phyloP scores from a whole-genome alignment of 2,797 vertebrate species.

The Ptychadena robeensis region DNA sequence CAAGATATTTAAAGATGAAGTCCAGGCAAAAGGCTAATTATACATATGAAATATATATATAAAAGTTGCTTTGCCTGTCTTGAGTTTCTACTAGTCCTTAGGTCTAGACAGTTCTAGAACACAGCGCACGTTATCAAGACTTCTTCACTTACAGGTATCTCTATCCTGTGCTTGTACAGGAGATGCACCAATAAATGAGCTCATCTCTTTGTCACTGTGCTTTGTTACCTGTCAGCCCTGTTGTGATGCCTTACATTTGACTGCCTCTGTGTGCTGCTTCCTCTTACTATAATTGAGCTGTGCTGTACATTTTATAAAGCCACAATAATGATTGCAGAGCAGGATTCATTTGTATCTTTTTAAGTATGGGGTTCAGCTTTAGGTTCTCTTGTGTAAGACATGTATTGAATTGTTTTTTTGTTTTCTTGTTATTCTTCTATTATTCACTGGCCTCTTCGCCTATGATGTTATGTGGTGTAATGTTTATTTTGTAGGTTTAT shows the following conservation, averaged over 20 bases:
- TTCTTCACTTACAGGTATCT: not conserved
- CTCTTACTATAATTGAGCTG: not conserved
- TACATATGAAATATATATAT: not conserved
- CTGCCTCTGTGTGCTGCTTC: not conserved
- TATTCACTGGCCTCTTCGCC: too few species aligned
- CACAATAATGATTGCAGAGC: not conserved
- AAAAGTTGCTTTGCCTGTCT: not conserved
- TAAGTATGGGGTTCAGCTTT: too few species aligned
- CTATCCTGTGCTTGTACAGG: not conserved
- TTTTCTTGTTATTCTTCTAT: too few species aligned
- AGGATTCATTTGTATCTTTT: too few species aligned
- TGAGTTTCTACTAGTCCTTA: not conserved
- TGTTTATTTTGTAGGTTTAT: slow-evolving; percentile 78
- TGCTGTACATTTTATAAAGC: not conserved
- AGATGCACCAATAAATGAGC: not conserved
- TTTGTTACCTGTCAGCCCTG: too few species aligned
- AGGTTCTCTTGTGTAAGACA: too few species aligned
- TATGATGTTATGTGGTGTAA: too few species aligned
- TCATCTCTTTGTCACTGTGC: not conserved
- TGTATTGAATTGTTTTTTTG: too few species aligned
- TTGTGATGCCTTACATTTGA: not conserved
- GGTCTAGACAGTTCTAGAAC: too few species aligned
- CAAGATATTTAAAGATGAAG: not conserved
- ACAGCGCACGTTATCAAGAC: too few species aligned
- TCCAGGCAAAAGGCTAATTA: not conserved